These are phyloP conservation scores for Notarius lentiginosus DNA, from an alignment of 2,113 vertebrate species.

Conservation along the genomic window DNA sequence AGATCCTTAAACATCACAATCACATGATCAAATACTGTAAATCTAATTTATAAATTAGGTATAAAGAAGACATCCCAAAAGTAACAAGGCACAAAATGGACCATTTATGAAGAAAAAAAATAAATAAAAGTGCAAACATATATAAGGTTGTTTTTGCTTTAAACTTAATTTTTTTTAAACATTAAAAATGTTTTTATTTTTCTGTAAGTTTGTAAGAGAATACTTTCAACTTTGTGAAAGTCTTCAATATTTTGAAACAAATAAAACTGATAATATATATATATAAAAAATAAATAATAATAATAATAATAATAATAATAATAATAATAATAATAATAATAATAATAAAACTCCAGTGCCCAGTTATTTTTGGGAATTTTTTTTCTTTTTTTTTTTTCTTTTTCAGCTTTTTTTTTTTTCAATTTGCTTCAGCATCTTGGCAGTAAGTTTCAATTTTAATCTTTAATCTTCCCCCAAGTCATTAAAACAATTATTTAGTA, in stretches of 20 bases:
- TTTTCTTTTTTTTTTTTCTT: not conserved
- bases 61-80: not conserved
- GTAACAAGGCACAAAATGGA: not conserved
- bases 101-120: not conserved
- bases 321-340: not conserved
- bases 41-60: not conserved
- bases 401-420: no score
- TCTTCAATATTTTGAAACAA: not conserved
- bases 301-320: not conserved
- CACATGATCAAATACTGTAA: not conserved
- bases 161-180: no score
- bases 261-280: not conserved
- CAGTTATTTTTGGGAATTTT: not conserved
- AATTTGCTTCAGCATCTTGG: not conserved
- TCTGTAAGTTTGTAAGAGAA: not conserved
- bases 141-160: not conserved
- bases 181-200: not conserved
- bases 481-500: no score
- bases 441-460: not conserved
- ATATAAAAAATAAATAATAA: no score
- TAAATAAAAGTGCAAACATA: not conserved
- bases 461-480: not conserved
- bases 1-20: conserved; percentile 54
- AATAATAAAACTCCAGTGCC: not conserved
- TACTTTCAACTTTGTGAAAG: not conserved